These are phyloP conservation scores for Darevskia mixta DNA, from an alignment of 2,797 vertebrate genomes.

Conservation along the genomic window DNA sequence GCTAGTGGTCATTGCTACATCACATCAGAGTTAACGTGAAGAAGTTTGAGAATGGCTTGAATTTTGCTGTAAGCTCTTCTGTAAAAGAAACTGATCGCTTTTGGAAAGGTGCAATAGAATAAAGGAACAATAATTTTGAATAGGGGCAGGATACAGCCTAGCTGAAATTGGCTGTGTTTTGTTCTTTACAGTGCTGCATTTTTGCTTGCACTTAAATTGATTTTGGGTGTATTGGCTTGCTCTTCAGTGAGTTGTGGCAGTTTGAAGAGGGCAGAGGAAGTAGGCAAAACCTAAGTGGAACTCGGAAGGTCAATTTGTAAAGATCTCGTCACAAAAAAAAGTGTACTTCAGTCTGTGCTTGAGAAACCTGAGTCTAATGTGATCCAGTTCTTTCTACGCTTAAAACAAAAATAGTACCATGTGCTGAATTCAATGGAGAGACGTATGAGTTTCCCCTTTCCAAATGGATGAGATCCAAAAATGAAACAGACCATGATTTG, in stretches of 20 bases:
- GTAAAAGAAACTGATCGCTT: not conserved
- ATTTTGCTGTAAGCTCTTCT: not conserved
- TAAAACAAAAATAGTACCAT: slow-evolving; percentile 18
- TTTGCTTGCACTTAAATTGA: slow-evolving; percentile 24
- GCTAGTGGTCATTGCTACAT: not conserved
- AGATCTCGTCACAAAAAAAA: slow-evolving; percentile 12
- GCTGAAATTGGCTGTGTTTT: not conserved
- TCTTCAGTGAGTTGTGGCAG: slow-evolving; percentile 30
- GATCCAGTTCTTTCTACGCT: slow-evolving; percentile 9
- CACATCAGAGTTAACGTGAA: not conserved
- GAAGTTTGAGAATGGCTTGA: not conserved
- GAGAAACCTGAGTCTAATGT: not conserved
- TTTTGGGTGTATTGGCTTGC: slow-evolving; percentile 4
- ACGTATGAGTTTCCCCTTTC: not conserved
- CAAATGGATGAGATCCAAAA: slow-evolving; percentile 25
- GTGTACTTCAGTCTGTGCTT: slow-evolving; percentile 50
- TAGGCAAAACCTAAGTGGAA: accelerated
- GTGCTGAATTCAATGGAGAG: not conserved
- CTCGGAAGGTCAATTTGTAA: not conserved
- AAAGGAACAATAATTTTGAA: not conserved
- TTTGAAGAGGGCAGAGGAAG: not conserved
- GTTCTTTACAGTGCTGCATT: slow-evolving; percentile 51
- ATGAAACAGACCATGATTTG: slow-evolving; percentile 10
- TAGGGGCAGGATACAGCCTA: not conserved
- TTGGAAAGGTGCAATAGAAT: too few relatives aligned